These are phyloP conservation scores for Globodera ellingtonae DNA, from an alignment of 1,140 invertebrate species.

Conservation along the genomic window DNA sequence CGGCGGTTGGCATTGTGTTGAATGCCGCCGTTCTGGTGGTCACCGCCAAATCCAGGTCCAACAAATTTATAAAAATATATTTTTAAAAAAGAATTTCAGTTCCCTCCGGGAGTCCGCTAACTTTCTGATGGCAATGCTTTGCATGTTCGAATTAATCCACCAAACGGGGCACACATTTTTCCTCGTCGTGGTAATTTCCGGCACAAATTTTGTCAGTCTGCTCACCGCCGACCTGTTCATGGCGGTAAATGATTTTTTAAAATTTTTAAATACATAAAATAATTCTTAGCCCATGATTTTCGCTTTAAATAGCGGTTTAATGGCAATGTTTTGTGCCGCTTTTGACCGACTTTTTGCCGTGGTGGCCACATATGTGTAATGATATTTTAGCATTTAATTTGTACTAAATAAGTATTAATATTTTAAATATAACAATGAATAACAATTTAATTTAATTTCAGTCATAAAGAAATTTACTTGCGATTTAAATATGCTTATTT, in stretches of 20 bases:
- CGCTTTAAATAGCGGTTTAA: neutral
- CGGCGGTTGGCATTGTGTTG: slow-evolving; percentile 2
- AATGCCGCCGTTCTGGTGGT: slow-evolving; percentile 4
- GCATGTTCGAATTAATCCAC: slow-evolving; percentile 21
- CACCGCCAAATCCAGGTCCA: neutral
- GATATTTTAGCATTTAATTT: neutral
- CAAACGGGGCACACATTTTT: slow-evolving; percentile 16
- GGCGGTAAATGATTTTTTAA: neutral
- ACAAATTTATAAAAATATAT: neutral
- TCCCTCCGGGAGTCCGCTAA: slow-evolving; percentile 22
- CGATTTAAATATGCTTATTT: slow-evolving; percentile 15
- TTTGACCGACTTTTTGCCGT: slow-evolving; percentile 25
- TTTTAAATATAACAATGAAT: no score
- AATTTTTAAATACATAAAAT: neutral
- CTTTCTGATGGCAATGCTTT: slow-evolving; percentile 25
- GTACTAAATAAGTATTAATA: no score
- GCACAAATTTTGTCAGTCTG: neutral
- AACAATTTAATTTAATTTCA: neutral
- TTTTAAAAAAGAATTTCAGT: neutral
- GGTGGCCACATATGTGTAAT: neutral
- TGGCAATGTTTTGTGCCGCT: slow-evolving; percentile 13
- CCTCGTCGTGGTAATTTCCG: neutral
- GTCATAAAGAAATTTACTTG: neutral
- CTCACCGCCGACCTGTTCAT: neutral
- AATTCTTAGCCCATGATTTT: slow-evolving; percentile 7